Conservation (phyloP, 2,888 invertebrate genomes). For the Netelia inedita region DNA sequence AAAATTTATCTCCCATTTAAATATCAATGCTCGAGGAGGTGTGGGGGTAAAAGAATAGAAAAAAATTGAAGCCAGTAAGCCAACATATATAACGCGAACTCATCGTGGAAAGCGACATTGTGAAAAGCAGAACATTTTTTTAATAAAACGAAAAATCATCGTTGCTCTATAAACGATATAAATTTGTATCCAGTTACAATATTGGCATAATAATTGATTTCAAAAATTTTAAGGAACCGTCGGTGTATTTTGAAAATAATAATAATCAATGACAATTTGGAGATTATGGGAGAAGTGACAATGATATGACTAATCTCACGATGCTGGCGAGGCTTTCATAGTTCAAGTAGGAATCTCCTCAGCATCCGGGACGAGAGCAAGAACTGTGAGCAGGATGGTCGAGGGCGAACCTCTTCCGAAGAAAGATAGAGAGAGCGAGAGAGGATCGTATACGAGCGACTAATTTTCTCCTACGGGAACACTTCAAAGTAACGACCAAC, state of each 20-base stretch:
- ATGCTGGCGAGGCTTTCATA: conserved; percentile 16
- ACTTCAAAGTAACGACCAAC: conserved; percentile 64
- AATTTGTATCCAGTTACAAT: too few relatives aligned
- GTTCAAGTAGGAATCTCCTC: not conserved
- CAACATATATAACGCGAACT: conserved; percentile 15
- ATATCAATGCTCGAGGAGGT: conserved; percentile 47
- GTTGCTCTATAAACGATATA: too few relatives aligned
- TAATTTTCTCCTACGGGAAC: conserved; percentile 68
- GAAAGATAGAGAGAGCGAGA: conserved; percentile 38
- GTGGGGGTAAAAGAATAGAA: conserved; percentile 28
- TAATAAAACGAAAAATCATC: too few relatives aligned
- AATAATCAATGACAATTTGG: conserved; percentile 9
- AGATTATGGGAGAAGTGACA: conserved; percentile 23
- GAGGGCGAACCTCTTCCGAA: not conserved
- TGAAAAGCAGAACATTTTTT: not conserved
- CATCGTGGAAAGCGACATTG: conserved; percentile 34
- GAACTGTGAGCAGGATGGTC: not conserved
- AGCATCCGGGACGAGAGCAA: not conserved
- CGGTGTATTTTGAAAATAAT: not conserved
- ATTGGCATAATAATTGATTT: too few relatives aligned
- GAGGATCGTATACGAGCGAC: conserved; percentile 60
- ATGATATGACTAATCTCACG: conserved; percentile 28
- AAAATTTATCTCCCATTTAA: conserved; percentile 49
- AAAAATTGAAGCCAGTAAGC: conserved; percentile 6
- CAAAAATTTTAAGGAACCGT: too few relatives aligned